Evolutionary conservation across 2,113 vertebrate species (phyloP), one percentile per base, ranked within the genome.

Genomic region (Aphyosemion australe): DNA sequence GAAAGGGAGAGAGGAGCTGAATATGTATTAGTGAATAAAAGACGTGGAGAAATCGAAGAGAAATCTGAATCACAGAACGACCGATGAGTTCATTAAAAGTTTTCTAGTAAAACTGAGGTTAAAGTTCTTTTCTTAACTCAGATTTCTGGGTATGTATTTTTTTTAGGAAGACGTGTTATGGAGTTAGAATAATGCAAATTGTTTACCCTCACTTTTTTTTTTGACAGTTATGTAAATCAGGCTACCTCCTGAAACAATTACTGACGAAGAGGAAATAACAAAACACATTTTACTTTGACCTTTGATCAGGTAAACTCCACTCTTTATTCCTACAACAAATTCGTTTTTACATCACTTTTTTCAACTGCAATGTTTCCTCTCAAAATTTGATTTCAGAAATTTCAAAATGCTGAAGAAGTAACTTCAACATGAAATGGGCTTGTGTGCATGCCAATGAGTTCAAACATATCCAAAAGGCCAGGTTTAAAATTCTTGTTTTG

Each of bases 11-110:
- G 58, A 41, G 58, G 55, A 54, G 65, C 4, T 74, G 63, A 83
- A 81, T 76, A 73, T 54, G 59, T 68, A 73, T 53, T 49, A 75
- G 61, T 21, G 43, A 43, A 75, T 20, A 56, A 73, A 50, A 26
- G 55, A 54, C 34, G 50, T 8, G 16, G 43, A 67, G 42, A 41
- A 59, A 31, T 72, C 0, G 32, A 32, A 32, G 32, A 3, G 16
- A 18, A 73, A 72, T 63, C 31, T 14, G 31, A 20, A 42, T 49
- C 37, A 55, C 9, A 53, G 47, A 54, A 13, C 15, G 6, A 37
- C 10, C 13, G 54, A 73, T 50, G 21, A 14, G 11, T 42, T 62
- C 18, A 60, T 75, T 74, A 58, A 74, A 72, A 67, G 48, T 65
- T 55, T 66, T 3, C 6, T 15, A 31, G 50, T 59, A 41, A 70